Evolutionary conservation across 2,888 invertebrate species (phyloP).

Genomic region (Dynastes tityus): DNA sequence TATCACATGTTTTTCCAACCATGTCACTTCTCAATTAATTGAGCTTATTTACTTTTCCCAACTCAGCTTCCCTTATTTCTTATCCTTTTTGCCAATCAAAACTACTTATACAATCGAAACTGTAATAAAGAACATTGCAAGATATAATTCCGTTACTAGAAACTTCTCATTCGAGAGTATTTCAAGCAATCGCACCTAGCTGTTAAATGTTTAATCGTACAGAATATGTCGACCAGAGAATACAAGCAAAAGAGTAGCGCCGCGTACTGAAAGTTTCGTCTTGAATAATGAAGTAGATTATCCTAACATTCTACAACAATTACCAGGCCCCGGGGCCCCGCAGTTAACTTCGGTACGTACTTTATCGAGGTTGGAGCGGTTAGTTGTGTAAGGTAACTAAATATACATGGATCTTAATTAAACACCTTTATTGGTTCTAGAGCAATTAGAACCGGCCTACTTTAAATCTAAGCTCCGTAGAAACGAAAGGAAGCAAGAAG

Average conservation of each 20-base stretch:
- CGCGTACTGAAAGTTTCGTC: neutral
- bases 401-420: slow-evolving; percentile 9
- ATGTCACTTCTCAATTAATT: no score
- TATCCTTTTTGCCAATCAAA: no score
- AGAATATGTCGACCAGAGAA: neutral
- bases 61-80: no score
- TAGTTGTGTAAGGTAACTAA: slow-evolving; percentile 5
- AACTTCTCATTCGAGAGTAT: neutral
- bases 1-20: no score
- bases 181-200: neutral
- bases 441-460: neutral
- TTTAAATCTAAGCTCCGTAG: neutral
- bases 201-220: slow-evolving; percentile 1
- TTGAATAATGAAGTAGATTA: slow-evolving; percentile 13
- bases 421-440: slow-evolving; percentile 6
- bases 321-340: neutral
- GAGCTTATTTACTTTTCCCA: no score
- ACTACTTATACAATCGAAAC: no score
- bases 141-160: neutral
- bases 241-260: slow-evolving; percentile 1
- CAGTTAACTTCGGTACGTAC: slow-evolving; percentile 5
- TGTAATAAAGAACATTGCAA: no score
- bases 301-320: slow-evolving; percentile 13
- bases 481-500: no score
- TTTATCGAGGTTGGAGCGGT: neutral